Conservation (phyloP, 2,113 vertebrate species). For the Delphinapterus leucas region DNA sequence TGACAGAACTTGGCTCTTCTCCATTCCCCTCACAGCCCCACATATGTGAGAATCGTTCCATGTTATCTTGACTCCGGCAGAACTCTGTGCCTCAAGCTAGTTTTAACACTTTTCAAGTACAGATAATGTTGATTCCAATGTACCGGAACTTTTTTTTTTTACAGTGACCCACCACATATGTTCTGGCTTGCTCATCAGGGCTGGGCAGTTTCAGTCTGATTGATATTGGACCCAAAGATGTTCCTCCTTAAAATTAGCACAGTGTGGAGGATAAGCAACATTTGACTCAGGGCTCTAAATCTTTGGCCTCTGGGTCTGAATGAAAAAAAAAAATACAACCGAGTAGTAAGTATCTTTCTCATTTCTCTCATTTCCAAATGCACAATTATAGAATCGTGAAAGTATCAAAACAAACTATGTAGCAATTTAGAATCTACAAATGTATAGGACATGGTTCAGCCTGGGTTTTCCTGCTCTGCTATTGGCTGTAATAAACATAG, state of each 20-base stretch:
- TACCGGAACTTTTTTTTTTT: background rate
- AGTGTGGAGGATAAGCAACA: background rate
- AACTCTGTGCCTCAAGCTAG: background rate
- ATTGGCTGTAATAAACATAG: background rate
- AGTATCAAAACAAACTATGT: background rate
- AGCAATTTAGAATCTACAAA: background rate
- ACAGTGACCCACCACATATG: background rate
- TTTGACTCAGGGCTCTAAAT: background rate
- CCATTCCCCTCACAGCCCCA: background rate
- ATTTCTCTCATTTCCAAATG: slow-evolving; percentile 1
- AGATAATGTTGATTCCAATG: background rate
- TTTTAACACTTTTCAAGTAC: background rate
- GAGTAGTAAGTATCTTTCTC: background rate
- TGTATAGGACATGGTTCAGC: background rate
- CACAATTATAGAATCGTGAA: background rate
- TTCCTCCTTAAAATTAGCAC: background rate
- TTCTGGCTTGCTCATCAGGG: background rate
- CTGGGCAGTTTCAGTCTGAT: background rate
- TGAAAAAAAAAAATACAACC: background rate
- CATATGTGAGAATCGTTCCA: slow-evolving; percentile 8
- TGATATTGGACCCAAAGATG: background rate
- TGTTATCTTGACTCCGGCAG: background rate
- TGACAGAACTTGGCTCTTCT: background rate
- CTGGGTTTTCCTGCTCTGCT: background rate
- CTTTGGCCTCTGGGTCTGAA: background rate